Evolutionary conservation across 2,113 vertebrate genomes (phyloP).

Genomic region (Boleophthalmus pectinirostris): DNA sequence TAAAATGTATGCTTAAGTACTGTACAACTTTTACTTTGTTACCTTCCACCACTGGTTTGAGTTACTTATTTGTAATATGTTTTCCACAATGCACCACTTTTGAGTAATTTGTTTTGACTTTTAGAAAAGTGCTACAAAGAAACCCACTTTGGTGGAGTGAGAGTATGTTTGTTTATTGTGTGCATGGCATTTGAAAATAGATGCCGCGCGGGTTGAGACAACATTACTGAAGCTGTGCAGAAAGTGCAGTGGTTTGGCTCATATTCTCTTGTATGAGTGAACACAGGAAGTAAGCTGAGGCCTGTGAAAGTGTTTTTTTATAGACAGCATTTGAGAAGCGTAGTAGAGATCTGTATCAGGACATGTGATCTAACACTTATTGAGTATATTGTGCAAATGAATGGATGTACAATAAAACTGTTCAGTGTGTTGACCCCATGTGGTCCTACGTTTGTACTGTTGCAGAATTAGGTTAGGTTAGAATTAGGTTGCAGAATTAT

Average conservation of each 20-base stretch:
- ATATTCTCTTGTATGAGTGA: slow-evolving; percentile 45
- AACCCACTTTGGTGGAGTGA: slow-evolving; percentile 25
- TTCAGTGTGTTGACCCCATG: background rate
- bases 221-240: slow-evolving; percentile 27
- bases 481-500: too few relatives aligned
- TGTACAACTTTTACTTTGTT: too few relatives aligned
- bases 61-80: background rate
- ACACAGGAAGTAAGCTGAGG: slow-evolving; percentile 58
- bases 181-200: slow-evolving; percentile 38
- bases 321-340: background rate
- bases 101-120: slow-evolving; percentile 16
- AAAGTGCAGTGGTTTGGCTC: slow-evolving; percentile 58
- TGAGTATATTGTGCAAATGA: background rate
- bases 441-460: too few relatives aligned
- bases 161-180: slow-evolving; percentile 43
- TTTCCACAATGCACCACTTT: background rate
- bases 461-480: too few relatives aligned
- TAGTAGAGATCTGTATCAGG: background rate
- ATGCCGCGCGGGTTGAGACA: background rate
- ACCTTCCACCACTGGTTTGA: background rate
- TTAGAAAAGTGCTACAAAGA: background rate
- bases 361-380: background rate
- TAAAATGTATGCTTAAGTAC: too few relatives aligned
- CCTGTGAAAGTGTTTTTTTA: slow-evolving; percentile 44
- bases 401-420: background rate